Base-by-base conservation (phyloP, 2,888 invertebrate genomes). In the Amphipyra tragopoginis region DNA sequence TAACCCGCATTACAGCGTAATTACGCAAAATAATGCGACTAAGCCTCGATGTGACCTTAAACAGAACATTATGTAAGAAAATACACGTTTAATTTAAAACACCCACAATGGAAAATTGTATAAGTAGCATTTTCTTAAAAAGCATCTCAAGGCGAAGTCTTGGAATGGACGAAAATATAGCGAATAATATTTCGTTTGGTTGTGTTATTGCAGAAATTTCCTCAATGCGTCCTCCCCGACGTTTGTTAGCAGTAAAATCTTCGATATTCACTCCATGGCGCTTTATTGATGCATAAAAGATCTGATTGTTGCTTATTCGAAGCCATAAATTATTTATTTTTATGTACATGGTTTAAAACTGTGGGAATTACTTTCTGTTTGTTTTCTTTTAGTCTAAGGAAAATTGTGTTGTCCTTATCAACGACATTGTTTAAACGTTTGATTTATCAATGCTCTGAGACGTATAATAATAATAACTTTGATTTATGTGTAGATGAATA, bases 71-170 rank as follows among this genome's bases (percentile, higher is more conserved):
- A 49, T 60, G 54, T 48, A 70, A 56, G 29, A 60, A 76, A 66
- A 69, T 58, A 55, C 58, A 63, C 39, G 47, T 70, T 77, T 74
- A 65, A 71, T 74, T 71, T 2, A 74, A 73, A 61, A 52, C 51
- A 45, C 40, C 40, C 43, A 66, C 60, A 68, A 60, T 42, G 57
- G 47, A 50, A 54, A 54, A 44, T 34, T 66, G 53, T 65, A 49
- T 53, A 47, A 65, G 62, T 50, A 45, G 49, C 49, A 50, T 64
- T 65, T 70, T 71, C 63, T 56, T 77, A 36, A 61, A 63, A 59
- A 63, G 61, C 45, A 57, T 65, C 36, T 58, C 55, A 72, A 76
- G 54, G 65, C 42, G 61, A 72, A 40, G 67, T 52, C 45, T 66
- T 48, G 51, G 39, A 8, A 45, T 26, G 45, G 29, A 52, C 52